Base-by-base conservation (phyloP, 2,797 vertebrate species). In the Anabas testudineus region DNA sequence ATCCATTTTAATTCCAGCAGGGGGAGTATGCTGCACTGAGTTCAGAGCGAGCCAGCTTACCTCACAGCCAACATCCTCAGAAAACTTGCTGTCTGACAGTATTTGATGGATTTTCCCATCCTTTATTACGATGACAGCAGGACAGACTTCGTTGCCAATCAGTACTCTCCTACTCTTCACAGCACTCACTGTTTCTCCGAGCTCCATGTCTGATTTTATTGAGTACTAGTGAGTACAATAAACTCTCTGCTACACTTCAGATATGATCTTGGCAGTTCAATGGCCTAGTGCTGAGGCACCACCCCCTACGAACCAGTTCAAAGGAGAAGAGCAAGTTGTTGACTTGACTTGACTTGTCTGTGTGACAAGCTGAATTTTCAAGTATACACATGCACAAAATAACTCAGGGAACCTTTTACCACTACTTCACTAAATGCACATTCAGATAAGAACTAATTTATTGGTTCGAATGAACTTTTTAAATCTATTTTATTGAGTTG, bases 161-260 rank as follows among this genome's bases (percentile, higher is more conserved):
- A 95, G 74, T 3, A 96, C 94, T 63, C 91, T 93, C 42, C 75
- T 87, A 78, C 95, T 95, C 65, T 88, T 91, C 60, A 96, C 83
- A 14, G 88, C 90, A 7, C 53, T 54, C 4, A 95, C 74, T 0
- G 60, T 16, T 10, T 91, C 90, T n/a, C 94, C 95, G 0, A 87
- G 83, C 63, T 94, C 84, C 92, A 94, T 94, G 61, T 22, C 43
- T 51, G 39, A 24, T 19, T 79, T 64, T 47, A 46, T 21, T 52
- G 58, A 60, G 56, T 30, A 32, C 64, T 41, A 67, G 36, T 28
- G 30, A 76, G 28, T 13, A 24, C 24, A 42, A 6, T 4, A 47
- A 5, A 48, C 8, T 59, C 71, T 64, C 43, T 78, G 60, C 49
- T 37, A 5, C 32, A 30, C 18, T 13, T 22, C 16, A 65, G 21